phyloP scores from a whole-genome alignment of 1,140 invertebrate species.

The Lycorma delicatula region DNA sequence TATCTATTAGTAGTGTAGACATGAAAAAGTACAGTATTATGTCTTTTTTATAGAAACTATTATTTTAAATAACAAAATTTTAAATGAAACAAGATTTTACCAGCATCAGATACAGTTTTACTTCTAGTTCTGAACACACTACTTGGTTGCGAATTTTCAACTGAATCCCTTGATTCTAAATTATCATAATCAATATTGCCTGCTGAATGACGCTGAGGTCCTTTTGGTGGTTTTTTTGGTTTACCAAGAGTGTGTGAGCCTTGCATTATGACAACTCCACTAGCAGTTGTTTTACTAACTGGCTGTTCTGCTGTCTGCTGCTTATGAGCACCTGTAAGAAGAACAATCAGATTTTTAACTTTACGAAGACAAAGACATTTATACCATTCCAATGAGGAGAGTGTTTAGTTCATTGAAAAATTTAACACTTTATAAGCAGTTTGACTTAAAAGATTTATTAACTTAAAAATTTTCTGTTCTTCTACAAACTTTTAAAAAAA shows the following conservation, averaged over 20 bases:
- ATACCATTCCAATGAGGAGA: no score
- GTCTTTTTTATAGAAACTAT: no score
- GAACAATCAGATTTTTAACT: no score
- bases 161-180: constrained; percentile 35
- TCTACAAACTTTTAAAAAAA: not conserved
- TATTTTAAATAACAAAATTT: no score
- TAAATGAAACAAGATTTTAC: no score
- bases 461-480: not conserved
- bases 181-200: constrained; percentile 80
- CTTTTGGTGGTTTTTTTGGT: constrained; percentile 36
- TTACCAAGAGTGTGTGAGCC: constrained; percentile 49
- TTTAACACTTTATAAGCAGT: no score
- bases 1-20: no score
- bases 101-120: constrained; percentile 80
- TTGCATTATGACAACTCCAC: constrained; percentile 24
- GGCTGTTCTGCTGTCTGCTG: constrained; percentile 36
- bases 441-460: not conserved
- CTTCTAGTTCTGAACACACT: constrained; percentile 68
- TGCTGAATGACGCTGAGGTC: constrained; percentile 76
- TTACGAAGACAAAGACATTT: no score
- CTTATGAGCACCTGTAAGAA: constrained; percentile 15
- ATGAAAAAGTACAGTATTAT: no score
- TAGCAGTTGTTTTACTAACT: constrained; percentile 31
- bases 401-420: no score
- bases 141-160: constrained; percentile 38